Conservation (phyloP, 2,113 vertebrate genomes). For the Neotragus pygmaeus region DNA sequence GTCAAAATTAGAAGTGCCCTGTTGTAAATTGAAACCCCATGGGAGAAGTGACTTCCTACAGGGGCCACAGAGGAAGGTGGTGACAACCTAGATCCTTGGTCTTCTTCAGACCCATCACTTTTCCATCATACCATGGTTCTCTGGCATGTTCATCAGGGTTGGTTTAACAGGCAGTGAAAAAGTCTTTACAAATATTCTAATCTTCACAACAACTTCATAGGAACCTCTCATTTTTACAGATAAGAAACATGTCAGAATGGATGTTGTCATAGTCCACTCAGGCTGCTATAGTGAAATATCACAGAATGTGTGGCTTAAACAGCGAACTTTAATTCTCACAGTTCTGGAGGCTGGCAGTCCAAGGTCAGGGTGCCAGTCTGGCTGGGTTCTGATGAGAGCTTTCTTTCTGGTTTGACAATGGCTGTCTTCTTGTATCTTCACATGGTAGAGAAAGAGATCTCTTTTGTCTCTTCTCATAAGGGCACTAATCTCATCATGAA, state of each 20-base stretch:
- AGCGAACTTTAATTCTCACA: not conserved
- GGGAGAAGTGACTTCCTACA: not conserved
- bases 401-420: not conserved
- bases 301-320: not conserved
- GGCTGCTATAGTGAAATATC: not conserved
- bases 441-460: not conserved
- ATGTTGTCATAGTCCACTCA: not conserved
- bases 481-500: not conserved
- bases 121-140: not conserved
- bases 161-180: not conserved
- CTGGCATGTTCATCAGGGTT: not conserved
- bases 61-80: not conserved
- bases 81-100: not conserved
- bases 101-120: not conserved
- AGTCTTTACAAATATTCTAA: not conserved
- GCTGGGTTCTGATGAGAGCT: not conserved
- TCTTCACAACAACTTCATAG: not conserved
- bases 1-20: not conserved
- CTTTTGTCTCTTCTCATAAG: not conserved
- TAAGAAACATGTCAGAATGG: not conserved
- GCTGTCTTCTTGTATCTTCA: not conserved
- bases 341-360: not conserved
- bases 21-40: not conserved
- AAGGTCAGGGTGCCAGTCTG: not conserved
- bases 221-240: not conserved